These are phyloP conservation scores for Hofmannophila pseudospretella DNA, from an alignment of 2,888 invertebrate genomes.

Conservation along the genomic window DNA sequence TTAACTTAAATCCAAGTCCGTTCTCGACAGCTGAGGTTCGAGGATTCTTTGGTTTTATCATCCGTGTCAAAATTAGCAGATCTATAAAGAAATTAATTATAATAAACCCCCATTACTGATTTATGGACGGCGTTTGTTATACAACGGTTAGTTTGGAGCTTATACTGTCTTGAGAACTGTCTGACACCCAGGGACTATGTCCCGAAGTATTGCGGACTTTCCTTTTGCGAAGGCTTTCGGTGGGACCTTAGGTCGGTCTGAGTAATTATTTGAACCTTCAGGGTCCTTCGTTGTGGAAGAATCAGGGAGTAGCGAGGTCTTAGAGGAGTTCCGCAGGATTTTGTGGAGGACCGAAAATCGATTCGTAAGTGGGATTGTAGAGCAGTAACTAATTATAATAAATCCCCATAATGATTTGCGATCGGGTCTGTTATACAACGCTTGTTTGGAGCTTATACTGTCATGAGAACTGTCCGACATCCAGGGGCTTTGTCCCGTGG, in stretches of 20 bases:
- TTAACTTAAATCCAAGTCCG: too few relatives aligned
- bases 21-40: too few relatives aligned
- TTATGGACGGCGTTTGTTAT: constrained; percentile 64
- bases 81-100: constrained; percentile 40
- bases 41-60: not conserved
- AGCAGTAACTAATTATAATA: constrained; percentile 61
- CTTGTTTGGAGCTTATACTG: constrained; percentile 56
- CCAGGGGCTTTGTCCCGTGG: constrained; percentile 65
- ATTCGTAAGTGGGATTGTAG: constrained; percentile 58
- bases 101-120: constrained; percentile 71
- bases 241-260: constrained; percentile 81
- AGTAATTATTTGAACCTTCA: constrained; percentile 83
- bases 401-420: constrained; percentile 70
- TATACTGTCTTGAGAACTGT: constrained; percentile 67
- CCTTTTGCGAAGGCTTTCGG: constrained; percentile 82
- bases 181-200: constrained; percentile 69
- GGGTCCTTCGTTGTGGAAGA: constrained; percentile 78
- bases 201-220: constrained; percentile 71
- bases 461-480: constrained; percentile 71
- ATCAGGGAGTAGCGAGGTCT: constrained; percentile 64
- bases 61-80: not conserved
- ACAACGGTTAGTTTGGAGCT: constrained; percentile 57
- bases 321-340: constrained; percentile 67
- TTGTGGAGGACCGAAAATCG: constrained; percentile 67
- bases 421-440: constrained; percentile 59